phyloP scores from a whole-genome alignment of 2,797 vertebrate genomes.

The Falco peregrinus region DNA sequence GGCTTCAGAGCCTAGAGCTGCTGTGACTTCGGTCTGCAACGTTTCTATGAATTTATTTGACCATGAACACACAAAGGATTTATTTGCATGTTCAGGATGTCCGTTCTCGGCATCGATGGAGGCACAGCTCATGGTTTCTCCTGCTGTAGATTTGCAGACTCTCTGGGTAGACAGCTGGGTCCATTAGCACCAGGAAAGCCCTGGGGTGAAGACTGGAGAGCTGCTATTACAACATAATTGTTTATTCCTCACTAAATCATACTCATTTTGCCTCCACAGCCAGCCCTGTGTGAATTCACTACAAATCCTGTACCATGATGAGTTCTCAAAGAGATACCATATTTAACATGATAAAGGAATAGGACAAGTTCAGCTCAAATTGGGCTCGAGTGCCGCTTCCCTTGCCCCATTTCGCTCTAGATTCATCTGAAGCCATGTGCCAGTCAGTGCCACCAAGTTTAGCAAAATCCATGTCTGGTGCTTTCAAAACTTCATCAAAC shows the following conservation, averaged over 20 bases:
- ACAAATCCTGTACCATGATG: not conserved
- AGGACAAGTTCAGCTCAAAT: not conserved
- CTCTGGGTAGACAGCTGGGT: constrained; percentile 76
- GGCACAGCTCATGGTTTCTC: not conserved
- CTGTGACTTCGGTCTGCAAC: not conserved
- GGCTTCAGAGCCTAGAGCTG: not conserved
- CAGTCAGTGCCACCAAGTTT: not conserved
- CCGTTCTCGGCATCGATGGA: rapidly evolving
- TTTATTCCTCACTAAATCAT: not conserved
- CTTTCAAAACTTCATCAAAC: not conserved
- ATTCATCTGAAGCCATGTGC: not conserved
- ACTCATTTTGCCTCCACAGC: not conserved
- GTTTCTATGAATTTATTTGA: not conserved
- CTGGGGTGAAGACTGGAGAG: constrained; percentile 37
- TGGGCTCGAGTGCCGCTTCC: not conserved
- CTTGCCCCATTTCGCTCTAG: not conserved
- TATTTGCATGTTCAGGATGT: not conserved
- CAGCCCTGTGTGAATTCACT: not conserved
- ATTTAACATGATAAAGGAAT: not conserved
- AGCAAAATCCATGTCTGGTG: not conserved
- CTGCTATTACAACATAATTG: not conserved
- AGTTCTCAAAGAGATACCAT: not conserved
- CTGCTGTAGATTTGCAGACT: constrained; percentile 63
- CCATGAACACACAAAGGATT: not conserved
- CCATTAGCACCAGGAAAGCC: constrained; percentile 78